Percentiles rank a stretch among this genome's conserved stretches.
phyloP scores from a whole-genome alignment of 2,113 vertebrate genomes.

The Sprattus sprattus region DNA sequence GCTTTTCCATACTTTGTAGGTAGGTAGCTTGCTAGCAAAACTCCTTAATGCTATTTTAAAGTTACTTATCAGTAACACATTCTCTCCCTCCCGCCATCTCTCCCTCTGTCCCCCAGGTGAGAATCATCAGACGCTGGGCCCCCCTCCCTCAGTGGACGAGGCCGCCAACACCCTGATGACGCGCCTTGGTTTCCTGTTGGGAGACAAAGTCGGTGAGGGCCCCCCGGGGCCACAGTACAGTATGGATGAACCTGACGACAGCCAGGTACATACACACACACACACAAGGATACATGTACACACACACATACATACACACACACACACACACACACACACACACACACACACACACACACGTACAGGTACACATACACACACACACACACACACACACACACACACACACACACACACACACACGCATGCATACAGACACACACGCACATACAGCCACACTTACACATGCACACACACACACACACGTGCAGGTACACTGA shows the following conservation, averaged over 20 bases:
- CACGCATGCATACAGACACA: background rate
- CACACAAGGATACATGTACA: background rate
- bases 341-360: conserved; percentile 5
- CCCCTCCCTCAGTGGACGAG: conserved; percentile 92
- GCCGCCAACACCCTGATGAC: conserved; percentile 96
- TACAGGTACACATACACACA: background rate
- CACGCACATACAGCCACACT: background rate
- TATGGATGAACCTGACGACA: conserved; percentile 83
- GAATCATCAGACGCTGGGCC: conserved; percentile 81
- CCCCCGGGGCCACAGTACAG: conserved; percentile 78
- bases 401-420: background rate
- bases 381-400: background rate
- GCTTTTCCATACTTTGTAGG: too few relatives aligned
- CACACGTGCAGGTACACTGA: background rate
- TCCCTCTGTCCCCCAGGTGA: background rate
- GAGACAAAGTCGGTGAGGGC: conserved; percentile 83
- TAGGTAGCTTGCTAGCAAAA: too few relatives aligned
- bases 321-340: background rate
- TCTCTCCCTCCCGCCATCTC: background rate
- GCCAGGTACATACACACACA: conserved; percentile 73
- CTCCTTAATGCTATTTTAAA: too few relatives aligned
- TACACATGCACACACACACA: background rate
- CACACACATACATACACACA: background rate
- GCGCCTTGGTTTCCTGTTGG: conserved; percentile 91
- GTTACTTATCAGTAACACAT: too few relatives aligned